Conservation (phyloP, 2,113 vertebrate genomes). For the Cathartes aura region DNA sequence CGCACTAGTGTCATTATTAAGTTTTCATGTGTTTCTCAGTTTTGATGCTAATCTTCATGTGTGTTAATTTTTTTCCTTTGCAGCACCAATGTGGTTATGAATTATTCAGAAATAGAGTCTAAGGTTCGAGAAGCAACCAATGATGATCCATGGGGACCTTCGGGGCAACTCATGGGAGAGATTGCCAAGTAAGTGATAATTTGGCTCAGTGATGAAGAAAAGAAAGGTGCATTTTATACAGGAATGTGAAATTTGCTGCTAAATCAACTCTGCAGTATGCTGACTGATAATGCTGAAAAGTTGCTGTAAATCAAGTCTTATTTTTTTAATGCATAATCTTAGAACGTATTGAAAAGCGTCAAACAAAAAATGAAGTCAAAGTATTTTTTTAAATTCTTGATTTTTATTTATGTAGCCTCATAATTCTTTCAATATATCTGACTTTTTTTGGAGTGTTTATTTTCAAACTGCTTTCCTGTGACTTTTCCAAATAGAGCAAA, state of each 20-base stretch:
- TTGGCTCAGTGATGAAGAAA: constrained; percentile 77
- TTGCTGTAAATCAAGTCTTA: neutral
- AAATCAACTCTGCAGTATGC: neutral
- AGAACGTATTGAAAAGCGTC: neutral
- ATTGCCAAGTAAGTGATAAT: constrained; percentile 94
- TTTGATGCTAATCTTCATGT: constrained; percentile 84
- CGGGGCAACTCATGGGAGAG: constrained; percentile 97
- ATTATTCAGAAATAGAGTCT: constrained; percentile 98
- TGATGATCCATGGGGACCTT: constrained; percentile 98
- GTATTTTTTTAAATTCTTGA: neutral
- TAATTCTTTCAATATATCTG: neutral
- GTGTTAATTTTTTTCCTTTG: constrained; percentile 75
- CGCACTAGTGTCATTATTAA: constrained; percentile 81
- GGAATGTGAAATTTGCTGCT: constrained; percentile 60
- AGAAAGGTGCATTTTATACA: constrained; percentile 66
- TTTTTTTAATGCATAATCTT: neutral
- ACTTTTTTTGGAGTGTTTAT: neutral
- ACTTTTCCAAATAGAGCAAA: neutral
- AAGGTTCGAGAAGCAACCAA: constrained; percentile 99
- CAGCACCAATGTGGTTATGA: constrained; percentile 99
- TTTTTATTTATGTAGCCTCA: neutral
- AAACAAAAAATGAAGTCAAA: neutral
- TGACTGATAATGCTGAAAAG: neutral
- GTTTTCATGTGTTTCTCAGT: constrained; percentile 85
- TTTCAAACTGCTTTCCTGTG: neutral